Conservation (phyloP, 2,888 invertebrate genomes). For the Ophion ventricosus region DNA sequence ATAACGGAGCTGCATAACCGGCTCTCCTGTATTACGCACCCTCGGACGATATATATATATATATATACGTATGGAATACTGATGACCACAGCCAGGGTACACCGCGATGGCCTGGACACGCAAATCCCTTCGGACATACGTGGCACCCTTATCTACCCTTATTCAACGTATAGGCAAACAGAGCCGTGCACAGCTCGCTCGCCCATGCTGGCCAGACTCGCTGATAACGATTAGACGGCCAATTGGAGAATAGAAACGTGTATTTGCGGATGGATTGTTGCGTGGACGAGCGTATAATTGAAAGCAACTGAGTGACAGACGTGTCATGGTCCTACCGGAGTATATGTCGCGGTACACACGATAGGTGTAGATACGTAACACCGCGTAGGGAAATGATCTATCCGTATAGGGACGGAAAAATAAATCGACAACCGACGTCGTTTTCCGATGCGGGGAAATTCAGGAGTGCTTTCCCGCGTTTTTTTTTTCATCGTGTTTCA, state of each 20-base stretch:
- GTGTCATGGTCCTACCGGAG: background rate
- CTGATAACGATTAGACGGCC: constrained; percentile 68
- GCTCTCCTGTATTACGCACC: constrained; percentile 40
- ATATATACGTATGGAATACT: constrained; percentile 7
- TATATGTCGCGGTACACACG: background rate
- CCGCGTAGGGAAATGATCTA: constrained; percentile 6
- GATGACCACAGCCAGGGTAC: constrained; percentile 35
- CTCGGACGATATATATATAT: constrained; percentile 28
- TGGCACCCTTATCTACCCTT: constrained; percentile 67
- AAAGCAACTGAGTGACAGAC: constrained; percentile 44
- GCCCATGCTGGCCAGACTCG: constrained; percentile 33
- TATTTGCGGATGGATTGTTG: constrained; percentile 57
- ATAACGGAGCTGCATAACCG: constrained; percentile 37
- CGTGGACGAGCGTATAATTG: constrained; percentile 59
- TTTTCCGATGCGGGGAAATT: background rate
- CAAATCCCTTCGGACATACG: constrained; percentile 68
- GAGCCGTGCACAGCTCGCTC: constrained; percentile 34
- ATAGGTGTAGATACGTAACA: background rate
- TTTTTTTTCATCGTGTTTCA: too few species aligned
- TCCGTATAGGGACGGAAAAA: background rate
- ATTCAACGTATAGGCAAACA: constrained; percentile 55
- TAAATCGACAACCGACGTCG: background rate
- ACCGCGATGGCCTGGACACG: constrained; percentile 57
- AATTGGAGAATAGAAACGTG: constrained; percentile 67
- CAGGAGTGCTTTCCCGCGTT: background rate